phyloP scores from a whole-genome alignment of 2,888 invertebrate genomes.

The Odontothrips loti region DNA sequence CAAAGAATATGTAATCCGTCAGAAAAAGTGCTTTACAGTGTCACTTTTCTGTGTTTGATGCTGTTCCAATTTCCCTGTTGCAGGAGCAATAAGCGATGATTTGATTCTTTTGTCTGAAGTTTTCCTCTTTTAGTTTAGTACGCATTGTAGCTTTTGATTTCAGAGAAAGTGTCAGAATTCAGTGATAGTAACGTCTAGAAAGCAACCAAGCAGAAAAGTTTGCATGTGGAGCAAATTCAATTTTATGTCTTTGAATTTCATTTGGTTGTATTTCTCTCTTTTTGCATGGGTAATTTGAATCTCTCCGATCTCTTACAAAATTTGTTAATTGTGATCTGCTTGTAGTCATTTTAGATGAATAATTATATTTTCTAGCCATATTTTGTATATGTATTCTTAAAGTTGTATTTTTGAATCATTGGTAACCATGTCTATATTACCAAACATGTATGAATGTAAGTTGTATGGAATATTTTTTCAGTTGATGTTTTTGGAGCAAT shows the following conservation, averaged over 20 bases:
- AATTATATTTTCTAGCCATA: conserved; percentile 14
- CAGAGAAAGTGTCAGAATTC: no score
- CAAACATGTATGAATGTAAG: background rate
- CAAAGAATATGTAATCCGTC: no score
- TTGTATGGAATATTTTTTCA: background rate
- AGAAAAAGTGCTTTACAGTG: no score
- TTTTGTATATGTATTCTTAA: background rate
- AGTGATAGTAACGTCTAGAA: no score
- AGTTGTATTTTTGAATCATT: background rate
- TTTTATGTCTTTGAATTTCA: background rate
- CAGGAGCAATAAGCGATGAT: no score
- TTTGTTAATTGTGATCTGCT: background rate
- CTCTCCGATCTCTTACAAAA: conserved; percentile 4
- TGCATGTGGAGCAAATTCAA: background rate
- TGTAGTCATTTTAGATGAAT: conserved; percentile 8
- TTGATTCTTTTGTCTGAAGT: no score
- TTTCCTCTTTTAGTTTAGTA: no score
- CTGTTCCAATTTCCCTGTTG: no score
- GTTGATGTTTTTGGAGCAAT: background rate
- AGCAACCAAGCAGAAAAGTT: no score
- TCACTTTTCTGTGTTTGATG: no score
- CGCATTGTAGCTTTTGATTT: no score
- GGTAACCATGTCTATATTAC: background rate
- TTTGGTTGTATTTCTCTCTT: background rate
- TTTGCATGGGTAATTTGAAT: conserved; percentile 9